Evolutionary conservation across 2,113 vertebrate species (phyloP).

Genomic region (Boulengeromyrus knoepffleri): DNA sequence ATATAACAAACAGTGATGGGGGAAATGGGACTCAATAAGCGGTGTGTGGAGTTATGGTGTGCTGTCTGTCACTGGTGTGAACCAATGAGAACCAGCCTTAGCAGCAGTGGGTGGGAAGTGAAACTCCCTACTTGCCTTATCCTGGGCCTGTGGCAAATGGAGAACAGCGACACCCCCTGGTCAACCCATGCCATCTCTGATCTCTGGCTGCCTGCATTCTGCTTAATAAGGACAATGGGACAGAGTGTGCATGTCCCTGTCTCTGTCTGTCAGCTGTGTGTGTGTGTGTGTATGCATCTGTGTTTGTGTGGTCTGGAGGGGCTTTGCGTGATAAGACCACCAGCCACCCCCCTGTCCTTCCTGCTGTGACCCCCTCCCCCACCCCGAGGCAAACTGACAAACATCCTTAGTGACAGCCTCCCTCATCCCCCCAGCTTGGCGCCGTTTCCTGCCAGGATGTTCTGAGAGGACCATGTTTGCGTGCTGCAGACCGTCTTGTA

Average conservation of each 20-base stretch:
- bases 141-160: background rate
- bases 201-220: background rate
- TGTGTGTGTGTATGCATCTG: slow-evolving; percentile 41
- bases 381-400: background rate
- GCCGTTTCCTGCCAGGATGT: background rate
- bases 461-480: background rate
- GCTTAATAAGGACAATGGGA: background rate
- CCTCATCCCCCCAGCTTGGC: too few species aligned
- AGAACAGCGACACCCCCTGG: background rate
- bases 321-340: slow-evolving; percentile 59
- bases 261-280: slow-evolving; percentile 25
- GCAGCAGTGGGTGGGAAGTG: background rate
- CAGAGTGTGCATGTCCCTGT: background rate
- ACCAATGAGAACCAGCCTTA: background rate
- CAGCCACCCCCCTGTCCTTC: slow-evolving; percentile 40
- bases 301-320: slow-evolving; percentile 37
- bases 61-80: background rate
- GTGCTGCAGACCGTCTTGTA: background rate
- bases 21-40: background rate
- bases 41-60: background rate
- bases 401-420: background rate
- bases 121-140: background rate
- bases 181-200: background rate
- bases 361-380: background rate
- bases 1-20: background rate